Conservation (phyloP, 1,140 invertebrate species). For the Chelonus insularis region DNA sequence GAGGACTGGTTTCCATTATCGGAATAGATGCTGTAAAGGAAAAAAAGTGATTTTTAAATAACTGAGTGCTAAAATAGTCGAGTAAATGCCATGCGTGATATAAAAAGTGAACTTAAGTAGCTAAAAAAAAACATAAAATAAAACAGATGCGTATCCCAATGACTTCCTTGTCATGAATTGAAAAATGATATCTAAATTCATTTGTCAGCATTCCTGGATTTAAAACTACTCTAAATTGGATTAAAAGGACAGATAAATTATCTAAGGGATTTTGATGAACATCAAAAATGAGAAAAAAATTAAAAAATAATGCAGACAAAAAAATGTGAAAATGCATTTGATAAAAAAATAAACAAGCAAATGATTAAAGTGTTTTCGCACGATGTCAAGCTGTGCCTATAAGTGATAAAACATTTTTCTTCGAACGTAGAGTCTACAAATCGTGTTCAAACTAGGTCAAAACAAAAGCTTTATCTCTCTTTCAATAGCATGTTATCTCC, state of each 20-base stretch:
- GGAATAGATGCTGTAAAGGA: conserved; percentile 75
- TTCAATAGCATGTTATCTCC: conserved; percentile 35
- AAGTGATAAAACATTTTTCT: not conserved
- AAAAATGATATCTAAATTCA: not conserved
- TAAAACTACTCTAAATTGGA: conserved; percentile 2
- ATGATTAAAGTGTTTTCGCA: conserved; percentile 5
- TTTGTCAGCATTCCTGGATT: conserved; percentile 10
- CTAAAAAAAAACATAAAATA: conserved; percentile 5
- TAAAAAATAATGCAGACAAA: not conserved
- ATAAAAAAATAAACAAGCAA: conserved; percentile 19
- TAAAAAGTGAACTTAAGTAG: conserved; percentile 23
- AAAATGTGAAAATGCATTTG: conserved; percentile 2
- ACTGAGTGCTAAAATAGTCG: conserved; percentile 21
- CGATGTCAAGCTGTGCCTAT: conserved; percentile 24
- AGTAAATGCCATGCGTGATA: conserved; percentile 13
- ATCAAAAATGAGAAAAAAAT: conserved; percentile 9
- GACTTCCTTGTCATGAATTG: not conserved
- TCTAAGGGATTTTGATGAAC: conserved; percentile 15
- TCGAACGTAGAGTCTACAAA: not conserved
- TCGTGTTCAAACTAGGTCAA: conserved; percentile 26
- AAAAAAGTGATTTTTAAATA: not conserved
- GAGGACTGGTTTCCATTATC: conserved; percentile 77
- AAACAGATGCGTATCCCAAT: conserved; percentile 4
- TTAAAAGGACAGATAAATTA: not conserved
- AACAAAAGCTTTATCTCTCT: conserved; percentile 22